Evolutionary conservation across 2,888 invertebrate species (phyloP).

Genomic region (Pharmacophagus antenor): DNA sequence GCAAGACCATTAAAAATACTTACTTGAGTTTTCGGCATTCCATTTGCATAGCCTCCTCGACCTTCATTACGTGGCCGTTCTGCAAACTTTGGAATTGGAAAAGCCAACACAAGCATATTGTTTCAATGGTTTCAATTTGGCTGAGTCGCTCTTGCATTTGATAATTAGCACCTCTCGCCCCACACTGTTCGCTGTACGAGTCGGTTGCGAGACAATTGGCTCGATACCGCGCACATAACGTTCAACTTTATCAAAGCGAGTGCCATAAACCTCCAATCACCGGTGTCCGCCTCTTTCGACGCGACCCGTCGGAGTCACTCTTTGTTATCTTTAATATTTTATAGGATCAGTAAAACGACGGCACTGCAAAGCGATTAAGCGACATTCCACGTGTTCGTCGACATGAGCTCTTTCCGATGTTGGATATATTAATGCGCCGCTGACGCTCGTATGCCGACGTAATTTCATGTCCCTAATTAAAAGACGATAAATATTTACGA

Average conservation of each 20-base stretch:
- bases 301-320: conserved; percentile 64
- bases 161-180: conserved; percentile 76
- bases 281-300: conserved; percentile 56
- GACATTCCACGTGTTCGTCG: conserved; percentile 63
- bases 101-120: conserved; percentile 76
- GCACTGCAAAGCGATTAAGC: conserved; percentile 72
- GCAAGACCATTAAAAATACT: conserved; percentile 79
- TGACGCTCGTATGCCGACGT: conserved; percentile 62
- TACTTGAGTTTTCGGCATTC: conserved; percentile 76
- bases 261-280: conserved; percentile 77
- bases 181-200: conserved; percentile 45
- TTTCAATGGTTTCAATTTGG: conserved; percentile 79
- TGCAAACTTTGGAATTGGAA: conserved; percentile 78
- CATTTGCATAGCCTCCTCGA: conserved; percentile 75
- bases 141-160: conserved; percentile 75
- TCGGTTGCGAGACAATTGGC: conserved; percentile 39
- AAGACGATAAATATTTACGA: conserved; percentile 64
- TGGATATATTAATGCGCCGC: conserved; percentile 48
- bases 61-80: conserved; percentile 79
- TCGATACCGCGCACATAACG: conserved; percentile 54
- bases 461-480: conserved; percentile 64
- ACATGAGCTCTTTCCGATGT: conserved; percentile 44
- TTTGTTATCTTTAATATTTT: conserved; percentile 80
- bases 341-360: conserved; percentile 79
- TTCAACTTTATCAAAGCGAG: conserved; percentile 68